These are phyloP conservation scores for Leptosomus discolor DNA, from an alignment of 2,113 vertebrate genomes.

Conservation along the genomic window DNA sequence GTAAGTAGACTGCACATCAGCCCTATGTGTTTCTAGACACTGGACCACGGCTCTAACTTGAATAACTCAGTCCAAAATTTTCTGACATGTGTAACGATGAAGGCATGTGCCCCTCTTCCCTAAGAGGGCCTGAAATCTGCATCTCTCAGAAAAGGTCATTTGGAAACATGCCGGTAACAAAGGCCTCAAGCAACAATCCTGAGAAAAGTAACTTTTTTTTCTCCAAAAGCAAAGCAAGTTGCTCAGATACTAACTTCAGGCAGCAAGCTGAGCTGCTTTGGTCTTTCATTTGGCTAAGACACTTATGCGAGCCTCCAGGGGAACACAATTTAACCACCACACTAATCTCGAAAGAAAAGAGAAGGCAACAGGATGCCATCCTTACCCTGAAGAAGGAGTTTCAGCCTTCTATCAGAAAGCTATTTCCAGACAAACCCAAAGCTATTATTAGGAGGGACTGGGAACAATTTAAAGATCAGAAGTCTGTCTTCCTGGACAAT, in stretches of 20 bases:
- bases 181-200: neutral
- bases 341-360: neutral
- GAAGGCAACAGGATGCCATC: conserved; percentile 4
- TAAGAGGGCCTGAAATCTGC: neutral
- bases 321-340: neutral
- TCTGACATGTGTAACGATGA: neutral
- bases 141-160: neutral
- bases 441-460: neutral
- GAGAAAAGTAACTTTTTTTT: neutral
- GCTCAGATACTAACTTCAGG: neutral
- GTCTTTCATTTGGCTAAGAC: neutral
- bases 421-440: conserved; percentile 14
- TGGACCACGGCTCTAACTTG: neutral
- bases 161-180: neutral
- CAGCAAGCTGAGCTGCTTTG: neutral
- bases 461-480: conserved; percentile 32
- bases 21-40: neutral
- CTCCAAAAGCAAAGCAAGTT: neutral
- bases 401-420: neutral
- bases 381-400: neutral
- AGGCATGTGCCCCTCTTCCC: neutral
- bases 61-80: neutral
- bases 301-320: neutral
- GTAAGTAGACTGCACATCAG: neutral
- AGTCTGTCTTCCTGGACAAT: neutral